Conservation (phyloP, 2,888 invertebrate genomes). For the Nomada goodeniana region DNA sequence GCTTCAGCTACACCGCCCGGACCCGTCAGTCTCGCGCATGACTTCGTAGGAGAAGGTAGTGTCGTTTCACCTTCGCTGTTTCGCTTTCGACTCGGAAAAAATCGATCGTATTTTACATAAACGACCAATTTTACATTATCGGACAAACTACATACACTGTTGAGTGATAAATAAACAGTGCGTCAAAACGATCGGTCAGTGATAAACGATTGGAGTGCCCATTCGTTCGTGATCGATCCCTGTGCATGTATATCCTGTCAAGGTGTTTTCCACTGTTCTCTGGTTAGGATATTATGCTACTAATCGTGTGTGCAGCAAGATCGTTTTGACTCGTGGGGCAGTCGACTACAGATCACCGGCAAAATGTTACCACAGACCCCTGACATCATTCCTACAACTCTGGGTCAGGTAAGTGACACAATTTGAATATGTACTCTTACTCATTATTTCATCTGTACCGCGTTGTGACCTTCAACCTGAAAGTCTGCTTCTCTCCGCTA, state of each 20-base stretch:
- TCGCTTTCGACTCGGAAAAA: slow-evolving; percentile 32
- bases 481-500: slow-evolving; percentile 29
- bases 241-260: slow-evolving; percentile 62
- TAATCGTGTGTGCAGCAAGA: slow-evolving; percentile 55
- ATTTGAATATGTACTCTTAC: neutral
- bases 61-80: slow-evolving; percentile 19
- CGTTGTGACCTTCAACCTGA: slow-evolving; percentile 52
- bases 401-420: slow-evolving; percentile 74
- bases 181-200: slow-evolving; percentile 24
- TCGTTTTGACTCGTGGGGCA: slow-evolving; percentile 66
- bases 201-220: slow-evolving; percentile 44
- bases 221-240: slow-evolving; percentile 62
- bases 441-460: slow-evolving; percentile 8
- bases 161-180: slow-evolving; percentile 35
- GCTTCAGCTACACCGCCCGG: slow-evolving; percentile 74
- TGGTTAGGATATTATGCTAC: slow-evolving; percentile 65
- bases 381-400: slow-evolving; percentile 78
- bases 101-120: slow-evolving; percentile 53
- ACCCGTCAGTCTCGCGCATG: slow-evolving; percentile 77
- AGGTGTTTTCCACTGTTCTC: slow-evolving; percentile 59
- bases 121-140: slow-evolving; percentile 8
- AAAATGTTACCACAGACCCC: slow-evolving; percentile 79
- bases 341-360: slow-evolving; percentile 36
- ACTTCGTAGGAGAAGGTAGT: slow-evolving; percentile 60
- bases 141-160: neutral